Base-by-base conservation (phyloP, 2,797 vertebrate species). In the Siniperca scherzeri region DNA sequence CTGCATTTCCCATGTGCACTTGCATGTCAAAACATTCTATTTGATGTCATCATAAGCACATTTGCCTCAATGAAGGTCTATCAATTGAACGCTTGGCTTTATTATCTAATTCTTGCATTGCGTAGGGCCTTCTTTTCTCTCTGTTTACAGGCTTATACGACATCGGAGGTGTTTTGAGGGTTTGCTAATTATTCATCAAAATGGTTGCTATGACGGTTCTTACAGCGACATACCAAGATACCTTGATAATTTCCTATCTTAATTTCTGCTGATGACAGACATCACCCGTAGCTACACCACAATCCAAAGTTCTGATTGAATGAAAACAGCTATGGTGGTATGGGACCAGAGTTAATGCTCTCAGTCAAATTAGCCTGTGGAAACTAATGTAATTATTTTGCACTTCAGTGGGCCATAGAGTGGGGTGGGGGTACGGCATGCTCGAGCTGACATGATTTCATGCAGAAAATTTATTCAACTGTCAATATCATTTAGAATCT, bases 401-500 rank as follows among this genome's bases (percentile, higher is more conserved):
- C 93, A 93, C 91, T 94, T 93, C 86, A 87, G 85, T 79, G 83
- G 86, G 86, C 82, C 68, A 73, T 86, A 60, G 76, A 74, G 82
- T 76, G 80, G 70, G 74, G 42, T 40, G 22, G 48, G 59, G 67
- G 73, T 56, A 19, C 4, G 10, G 72, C 80, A 90, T 77, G 82
- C 91, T 89, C 38, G 68, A 89, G 90, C 89, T 91, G 90, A 84
- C 89, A 84, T 75, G 90, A 92, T 93, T 94, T 93, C 92, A 91
- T 91, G 91, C 88, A 87, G 91, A 93, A 93, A 92, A 95, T 95
- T 25, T 94, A 95, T 94, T 95, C 92, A 90, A 79, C 91, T 93
- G 93, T 95, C 93, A 94, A 95, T 96, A 95, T 94, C 88, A 92
- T 94, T 95, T 95, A 91, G 93, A 27, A 94, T 94, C 87, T 93